Base-by-base conservation (phyloP, 2,797 vertebrate species). In the Tragelaphus eurycerus region DNA sequence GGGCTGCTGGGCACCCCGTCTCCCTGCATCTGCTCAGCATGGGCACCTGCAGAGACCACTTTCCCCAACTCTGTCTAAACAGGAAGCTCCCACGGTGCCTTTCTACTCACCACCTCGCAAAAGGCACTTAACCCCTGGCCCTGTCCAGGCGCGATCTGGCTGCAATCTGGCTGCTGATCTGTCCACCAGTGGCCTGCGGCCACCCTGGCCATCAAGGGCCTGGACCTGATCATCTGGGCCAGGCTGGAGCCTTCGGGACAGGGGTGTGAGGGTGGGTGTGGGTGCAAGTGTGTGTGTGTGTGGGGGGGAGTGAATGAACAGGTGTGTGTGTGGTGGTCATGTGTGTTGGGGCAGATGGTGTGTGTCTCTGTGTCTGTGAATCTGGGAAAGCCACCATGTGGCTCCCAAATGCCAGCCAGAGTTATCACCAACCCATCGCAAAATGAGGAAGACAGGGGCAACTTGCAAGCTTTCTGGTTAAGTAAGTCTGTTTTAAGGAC, bases 71-170 rank as follows among this genome's bases (percentile, higher is more conserved):
- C 85, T 59, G 90, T 78, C 95, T 54, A 76, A 95, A 94, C 93
- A 97, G 97, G 95, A 97, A 96, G 87, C 74, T 46, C 74, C 90
- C 76, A 31, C 1, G 7, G n/a, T 5, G 54, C 83, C 76, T 62
- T 76, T 79, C 79, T 50, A 27, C 64, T 87, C 87, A 71, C 16
- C 91, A 76, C 93, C 89, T 89, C 50, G 0, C 76, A 89, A 62
- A 85, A 93, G 93, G 84, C 92, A 95, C 97, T 97, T 97, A 59
- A 95, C 90, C 98, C 95, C 12, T 43, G 85, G 95, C 86, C 86
- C 85, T 71, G 1, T 27, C 3, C 46, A 17, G 12, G 13, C 6
- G 6, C 8, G 12, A 3, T 9, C 5, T 1, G n/a, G 60, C 94
- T 2, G 54, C 67, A 43, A 43, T 43, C 67, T 74, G 67, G 38